Conservation (phyloP, 2,888 invertebrate species). For the Meganola albula region DNA sequence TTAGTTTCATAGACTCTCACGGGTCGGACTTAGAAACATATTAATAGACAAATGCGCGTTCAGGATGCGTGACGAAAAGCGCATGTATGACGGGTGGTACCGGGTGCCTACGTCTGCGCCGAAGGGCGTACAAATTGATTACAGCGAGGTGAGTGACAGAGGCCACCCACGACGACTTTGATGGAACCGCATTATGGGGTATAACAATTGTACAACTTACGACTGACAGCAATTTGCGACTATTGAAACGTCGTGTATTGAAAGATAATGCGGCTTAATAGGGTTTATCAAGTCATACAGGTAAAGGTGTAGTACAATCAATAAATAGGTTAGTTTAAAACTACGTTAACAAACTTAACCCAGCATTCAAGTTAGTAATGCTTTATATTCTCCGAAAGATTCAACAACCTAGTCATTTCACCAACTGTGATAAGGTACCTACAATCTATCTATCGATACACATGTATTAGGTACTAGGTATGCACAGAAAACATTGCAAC, state of each 20-base stretch:
- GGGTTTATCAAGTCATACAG: conserved; percentile 7
- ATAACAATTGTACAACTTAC: conserved; percentile 34
- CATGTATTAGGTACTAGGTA: too few relatives aligned
- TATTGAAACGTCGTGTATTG: conserved; percentile 37
- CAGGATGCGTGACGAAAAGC: conserved; percentile 66
- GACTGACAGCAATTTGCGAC: conserved; percentile 37
- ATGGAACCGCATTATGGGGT: conserved; percentile 41
- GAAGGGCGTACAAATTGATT: conserved; percentile 75
- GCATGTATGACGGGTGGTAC: conserved; percentile 41
- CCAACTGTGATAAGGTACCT: too few relatives aligned
- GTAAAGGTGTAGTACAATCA: neutral
- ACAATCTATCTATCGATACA: too few relatives aligned
- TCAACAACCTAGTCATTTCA: too few relatives aligned
- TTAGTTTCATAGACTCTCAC: conserved; percentile 15
- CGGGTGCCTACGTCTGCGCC: conserved; percentile 37
- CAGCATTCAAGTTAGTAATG: too few relatives aligned
- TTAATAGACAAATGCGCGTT: conserved; percentile 42
- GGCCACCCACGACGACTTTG: conserved; percentile 63
- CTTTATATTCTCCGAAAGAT: too few relatives aligned
- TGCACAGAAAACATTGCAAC: too few relatives aligned
- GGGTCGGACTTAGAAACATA: conserved; percentile 22
- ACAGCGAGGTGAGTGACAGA: conserved; percentile 58
- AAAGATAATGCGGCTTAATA: conserved; percentile 29
- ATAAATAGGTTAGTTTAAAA: too few relatives aligned
- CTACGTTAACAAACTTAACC: too few relatives aligned